Evolutionary conservation across 2,797 vertebrate species (phyloP), one percentile per base, ranked within the genome.

Genomic region (Clarias pachynema): DNA sequence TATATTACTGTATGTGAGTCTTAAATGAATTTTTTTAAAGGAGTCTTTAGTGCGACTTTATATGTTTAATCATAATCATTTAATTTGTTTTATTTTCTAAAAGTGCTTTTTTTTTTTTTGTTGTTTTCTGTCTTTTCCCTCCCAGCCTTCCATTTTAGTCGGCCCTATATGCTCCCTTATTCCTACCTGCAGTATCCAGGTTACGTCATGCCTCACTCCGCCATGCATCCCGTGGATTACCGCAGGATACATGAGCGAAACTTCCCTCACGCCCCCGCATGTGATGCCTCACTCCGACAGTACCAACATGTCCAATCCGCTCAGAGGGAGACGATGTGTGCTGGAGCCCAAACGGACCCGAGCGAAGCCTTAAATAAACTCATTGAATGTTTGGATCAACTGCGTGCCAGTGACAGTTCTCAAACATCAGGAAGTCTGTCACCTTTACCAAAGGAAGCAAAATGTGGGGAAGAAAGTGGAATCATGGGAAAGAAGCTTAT

Each of bases 161-260:
- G 95, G 15, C 93, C 95, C 20, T 94, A 86, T 85, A 83, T 94
- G 87, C 86, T 88, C n/a, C 93, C 94, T 0, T 95, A 93, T 86
- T 92, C 94, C 75, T 95, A 94, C 89, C 88, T 95, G 93, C 95
- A 94, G 75, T 95, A 95, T 72, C 95, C 94, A 0, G 94, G 95
- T 22, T 95, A 92, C 56, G 84, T 93, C 75, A 89, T 92, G 86
- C 94, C 95, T 16, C 94, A 93, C 0, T 88, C 92, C 7, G 91
- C 92, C 0, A 15, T 95, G 9, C 93, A 95, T 63, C 94, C 95
- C 0, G 69, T 94, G 75, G 95, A 95, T 81, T 94, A 93, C 91
- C 91, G 94, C 84, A 92, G 95, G 12, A 90, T 93, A 91, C 95
- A 92, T 79, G 95, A 96, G n/a, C 93, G 95, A 7, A 93, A 93